These are phyloP conservation scores for Achlya flavicornis DNA, from an alignment of 2,888 invertebrate species.

Conservation along the genomic window DNA sequence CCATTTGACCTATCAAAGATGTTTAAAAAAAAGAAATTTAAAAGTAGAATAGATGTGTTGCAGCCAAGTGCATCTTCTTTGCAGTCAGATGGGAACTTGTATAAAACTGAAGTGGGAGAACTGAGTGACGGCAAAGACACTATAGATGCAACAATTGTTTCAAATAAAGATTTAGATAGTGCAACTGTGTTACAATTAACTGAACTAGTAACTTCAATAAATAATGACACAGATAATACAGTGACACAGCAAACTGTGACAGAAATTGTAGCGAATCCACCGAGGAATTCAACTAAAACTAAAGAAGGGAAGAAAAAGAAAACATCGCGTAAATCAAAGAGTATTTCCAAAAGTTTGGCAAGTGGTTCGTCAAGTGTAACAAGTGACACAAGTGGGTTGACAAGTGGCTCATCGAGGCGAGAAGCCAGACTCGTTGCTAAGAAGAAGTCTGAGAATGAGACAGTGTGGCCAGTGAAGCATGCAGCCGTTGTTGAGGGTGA, in stretches of 20 bases:
- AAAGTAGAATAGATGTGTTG: slow-evolving; percentile 29
- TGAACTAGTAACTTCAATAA: neutral
- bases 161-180: neutral
- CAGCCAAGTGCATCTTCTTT: slow-evolving; percentile 51
- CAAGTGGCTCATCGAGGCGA: slow-evolving; percentile 19
- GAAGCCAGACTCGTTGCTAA: slow-evolving; percentile 33
- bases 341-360: slow-evolving; percentile 15
- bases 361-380: slow-evolving; percentile 13
- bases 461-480: slow-evolving; percentile 89
- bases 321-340: slow-evolving; percentile 34
- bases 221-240: neutral
- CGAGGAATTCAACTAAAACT: slow-evolving; percentile 12
- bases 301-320: slow-evolving; percentile 23
- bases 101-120: neutral
- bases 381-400: slow-evolving; percentile 8
- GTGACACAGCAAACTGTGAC: neutral
- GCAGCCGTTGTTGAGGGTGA: slow-evolving; percentile 93
- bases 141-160: neutral
- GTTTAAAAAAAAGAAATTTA: slow-evolving; percentile 53
- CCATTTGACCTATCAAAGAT: slow-evolving; percentile 68
- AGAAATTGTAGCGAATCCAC: neutral
- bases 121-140: neutral
- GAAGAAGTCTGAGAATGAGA: slow-evolving; percentile 52
- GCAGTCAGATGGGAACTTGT: slow-evolving; percentile 22
- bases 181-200: neutral